These are phyloP conservation scores for Phenganax stokvisi DNA, from an alignment of 92 coral and sea anemone genomes.

Conservation along the genomic window DNA sequence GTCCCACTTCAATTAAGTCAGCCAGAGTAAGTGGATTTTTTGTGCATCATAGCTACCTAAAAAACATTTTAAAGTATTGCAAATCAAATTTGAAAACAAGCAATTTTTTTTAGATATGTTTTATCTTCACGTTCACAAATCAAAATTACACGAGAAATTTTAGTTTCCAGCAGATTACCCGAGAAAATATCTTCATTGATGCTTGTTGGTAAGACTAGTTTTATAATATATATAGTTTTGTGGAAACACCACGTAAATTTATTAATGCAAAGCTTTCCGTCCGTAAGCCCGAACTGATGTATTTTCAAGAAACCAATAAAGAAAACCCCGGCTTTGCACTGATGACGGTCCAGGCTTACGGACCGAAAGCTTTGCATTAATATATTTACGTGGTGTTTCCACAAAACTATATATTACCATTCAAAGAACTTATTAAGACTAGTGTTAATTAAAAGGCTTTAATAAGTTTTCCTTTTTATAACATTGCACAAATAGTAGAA, in stretches of 20 bases:
- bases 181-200: slow-evolving; percentile 26
- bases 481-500: too few relatives aligned
- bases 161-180: slow-evolving; percentile 1
- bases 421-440: not conserved
- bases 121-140: slow-evolving; percentile 24
- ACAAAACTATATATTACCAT: too few relatives aligned
- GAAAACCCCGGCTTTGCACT: too few relatives aligned
- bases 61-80: not conserved
- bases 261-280: too few relatives aligned
- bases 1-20: slow-evolving; percentile 17
- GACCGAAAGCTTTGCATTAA: too few relatives aligned
- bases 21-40: slow-evolving; percentile 32
- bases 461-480: too few relatives aligned
- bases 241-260: too few relatives aligned
- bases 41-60: not conserved
- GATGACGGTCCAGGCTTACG: too few relatives aligned
- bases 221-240: too few relatives aligned
- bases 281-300: too few relatives aligned
- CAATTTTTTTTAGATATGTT: slow-evolving; percentile 3
- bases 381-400: too few relatives aligned
- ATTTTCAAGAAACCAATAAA: too few relatives aligned
- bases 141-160: slow-evolving; percentile 10
- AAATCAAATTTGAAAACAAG: not conserved
- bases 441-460: not conserved
- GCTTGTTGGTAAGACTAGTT: slow-evolving; percentile 18